These are phyloP conservation scores for Doryteuthis pealeii DNA, from an alignment of 1,140 invertebrate species.

Conservation along the genomic window DNA sequence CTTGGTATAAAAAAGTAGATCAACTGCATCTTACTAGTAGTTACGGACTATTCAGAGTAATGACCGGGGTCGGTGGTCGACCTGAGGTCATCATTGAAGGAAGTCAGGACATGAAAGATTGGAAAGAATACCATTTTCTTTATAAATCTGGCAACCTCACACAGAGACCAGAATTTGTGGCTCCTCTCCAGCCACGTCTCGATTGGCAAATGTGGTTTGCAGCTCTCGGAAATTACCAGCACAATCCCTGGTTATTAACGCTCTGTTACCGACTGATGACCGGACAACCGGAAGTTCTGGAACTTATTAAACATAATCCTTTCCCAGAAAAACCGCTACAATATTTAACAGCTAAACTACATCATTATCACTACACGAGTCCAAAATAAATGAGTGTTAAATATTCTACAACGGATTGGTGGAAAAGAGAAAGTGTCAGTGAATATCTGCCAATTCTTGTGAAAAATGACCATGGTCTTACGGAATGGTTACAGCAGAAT, in stretches of 20 bases:
- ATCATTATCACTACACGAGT: constrained; percentile 72
- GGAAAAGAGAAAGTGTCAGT: constrained; percentile 67
- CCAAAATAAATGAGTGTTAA: constrained; percentile 39
- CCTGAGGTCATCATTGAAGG: constrained; percentile 79
- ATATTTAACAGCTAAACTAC: constrained; percentile 73
- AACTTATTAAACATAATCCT: constrained; percentile 69
- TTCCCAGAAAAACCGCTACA: constrained; percentile 71
- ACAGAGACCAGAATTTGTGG: constrained; percentile 72
- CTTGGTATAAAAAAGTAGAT: too few relatives aligned
- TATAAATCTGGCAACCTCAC: constrained; percentile 81
- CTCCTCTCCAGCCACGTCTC: constrained; percentile 78
- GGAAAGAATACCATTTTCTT: constrained; percentile 78
- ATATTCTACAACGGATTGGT: constrained; percentile 64
- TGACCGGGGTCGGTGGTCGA: constrained; percentile 74
- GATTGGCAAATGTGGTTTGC: constrained; percentile 92
- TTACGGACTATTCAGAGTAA: constrained; percentile 40
- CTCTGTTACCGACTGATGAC: constrained; percentile 72
- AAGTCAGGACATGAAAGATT: constrained; percentile 66
- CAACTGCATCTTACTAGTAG: too few relatives aligned
- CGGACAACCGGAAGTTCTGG: constrained; percentile 70
- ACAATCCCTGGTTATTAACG: constrained; percentile 81
- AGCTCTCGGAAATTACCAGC: constrained; percentile 72
- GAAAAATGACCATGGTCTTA: constrained; percentile 43
- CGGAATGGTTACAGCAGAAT: constrained; percentile 44
- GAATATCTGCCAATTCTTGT: constrained; percentile 70